Evolutionary conservation across 2,797 vertebrate species (phyloP), one percentile per base, ranked within the genome.

Genomic region (Anabacerthia variegaticeps): DNA sequence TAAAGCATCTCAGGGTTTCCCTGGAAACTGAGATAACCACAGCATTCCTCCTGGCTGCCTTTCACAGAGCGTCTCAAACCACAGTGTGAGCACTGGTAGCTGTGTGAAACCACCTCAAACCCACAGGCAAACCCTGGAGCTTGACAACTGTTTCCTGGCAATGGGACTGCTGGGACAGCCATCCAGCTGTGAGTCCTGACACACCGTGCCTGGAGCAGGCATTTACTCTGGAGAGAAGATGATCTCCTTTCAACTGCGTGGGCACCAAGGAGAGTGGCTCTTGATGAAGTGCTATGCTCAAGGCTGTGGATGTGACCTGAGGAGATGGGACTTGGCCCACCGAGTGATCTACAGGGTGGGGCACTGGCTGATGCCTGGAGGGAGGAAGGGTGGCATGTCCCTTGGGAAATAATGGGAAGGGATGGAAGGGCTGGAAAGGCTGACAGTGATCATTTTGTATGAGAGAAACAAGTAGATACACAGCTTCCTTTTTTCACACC

Each of bases 291-390:
- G 52, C 32, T n/a, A 21, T 32, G 43, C 61, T 74, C 0, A 1
- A 69, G 34, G 46, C n/a, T 52, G 58, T 48, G 27, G 37, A 43
- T 24, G 49, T 5, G 34, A 68, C 34, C 41, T 26, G 66, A 78
- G 32, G 16, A 65, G 51, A 44, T 20, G 30, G 65, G n/a, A 61
- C n/a, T 12, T 75, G 55, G 46, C 59, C 51, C 27, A 56, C 20
- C 22, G 32, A 65, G 41, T 12, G 49, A 39, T 68, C 77, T 48
- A 37, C 23, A 37, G 0, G 0, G 28, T 0, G 1, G 26, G 26
- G 14, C 0, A 6, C 22, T 55, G 52, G 34, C 24, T 62, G 65
- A 37, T 62, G 51, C 39, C 52, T 30, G 19, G 54, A 76, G 39
- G 24, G 49, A 55, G 32, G 56, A 68, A 73, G 49, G 23, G 39